phyloP scores from a whole-genome alignment of 2,113 vertebrate genomes.

The Lepisosteus oculatus region DNA sequence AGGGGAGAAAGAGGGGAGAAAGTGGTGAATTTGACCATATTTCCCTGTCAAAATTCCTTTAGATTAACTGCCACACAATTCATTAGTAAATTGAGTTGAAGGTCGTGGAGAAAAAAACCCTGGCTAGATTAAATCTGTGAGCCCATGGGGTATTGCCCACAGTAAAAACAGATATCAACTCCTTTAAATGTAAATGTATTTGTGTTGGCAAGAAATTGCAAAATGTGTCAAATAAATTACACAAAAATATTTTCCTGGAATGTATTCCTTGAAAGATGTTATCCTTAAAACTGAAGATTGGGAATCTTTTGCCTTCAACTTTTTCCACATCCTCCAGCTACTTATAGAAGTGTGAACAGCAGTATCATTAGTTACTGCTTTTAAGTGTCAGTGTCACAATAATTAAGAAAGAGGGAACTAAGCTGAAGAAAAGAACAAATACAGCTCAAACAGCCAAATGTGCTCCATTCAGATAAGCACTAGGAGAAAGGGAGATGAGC shows the following conservation, averaged over 20 bases:
- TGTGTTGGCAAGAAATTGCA: too few relatives aligned
- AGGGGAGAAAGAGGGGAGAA: background rate
- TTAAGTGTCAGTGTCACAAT: background rate
- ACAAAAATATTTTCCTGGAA: too few relatives aligned
- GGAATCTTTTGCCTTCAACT: background rate
- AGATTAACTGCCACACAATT: constrained; percentile 2
- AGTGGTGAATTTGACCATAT: background rate
- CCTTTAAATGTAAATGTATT: too few relatives aligned
- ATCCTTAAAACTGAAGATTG: background rate
- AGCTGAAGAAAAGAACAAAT: background rate
- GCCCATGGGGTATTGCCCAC: too few relatives aligned
- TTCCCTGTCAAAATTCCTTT: background rate
- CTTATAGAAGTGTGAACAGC: background rate
- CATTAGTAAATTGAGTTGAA: background rate
- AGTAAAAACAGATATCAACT: too few relatives aligned
- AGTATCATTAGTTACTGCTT: background rate
- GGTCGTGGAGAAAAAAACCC: background rate
- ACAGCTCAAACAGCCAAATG: background rate
- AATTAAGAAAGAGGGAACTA: background rate
- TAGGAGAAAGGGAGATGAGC: background rate
- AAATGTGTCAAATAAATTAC: too few relatives aligned
- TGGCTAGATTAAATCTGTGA: background rate
- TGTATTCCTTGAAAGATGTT: too few relatives aligned
- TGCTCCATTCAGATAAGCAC: background rate
- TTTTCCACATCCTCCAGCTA: background rate